phyloP scores from a whole-genome alignment of 2,797 vertebrate species.

The Crenichthys baileyi region DNA sequence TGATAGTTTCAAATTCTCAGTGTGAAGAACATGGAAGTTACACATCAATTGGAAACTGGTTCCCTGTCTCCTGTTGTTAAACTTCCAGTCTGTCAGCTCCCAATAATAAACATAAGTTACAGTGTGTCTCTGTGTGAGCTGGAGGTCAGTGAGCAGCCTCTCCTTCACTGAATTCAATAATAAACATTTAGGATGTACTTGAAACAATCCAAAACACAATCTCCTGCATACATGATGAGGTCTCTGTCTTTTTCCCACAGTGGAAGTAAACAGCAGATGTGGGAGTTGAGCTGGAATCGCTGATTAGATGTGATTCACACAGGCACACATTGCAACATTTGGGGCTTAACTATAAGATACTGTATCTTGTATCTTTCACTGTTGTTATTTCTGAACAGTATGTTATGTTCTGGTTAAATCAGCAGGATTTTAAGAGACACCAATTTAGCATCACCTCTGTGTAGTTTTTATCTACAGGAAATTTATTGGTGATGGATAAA shows the following conservation, averaged over 20 bases:
- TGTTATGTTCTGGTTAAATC: background rate
- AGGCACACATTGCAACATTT: background rate
- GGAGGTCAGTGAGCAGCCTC: constrained; percentile 50
- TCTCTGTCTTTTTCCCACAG: constrained; percentile 29
- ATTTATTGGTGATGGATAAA: background rate
- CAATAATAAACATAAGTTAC: constrained; percentile 52
- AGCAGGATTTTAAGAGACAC: background rate
- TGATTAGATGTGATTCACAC: constrained; percentile 10
- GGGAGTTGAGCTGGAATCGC: constrained; percentile 19
- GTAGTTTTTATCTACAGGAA: background rate
- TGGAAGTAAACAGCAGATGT: constrained; percentile 22
- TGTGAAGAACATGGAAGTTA: constrained; percentile 38
- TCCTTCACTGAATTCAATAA: constrained; percentile 33
- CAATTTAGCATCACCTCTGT: background rate
- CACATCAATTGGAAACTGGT: constrained; percentile 49
- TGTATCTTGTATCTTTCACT: background rate
- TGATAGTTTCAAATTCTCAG: background rate
- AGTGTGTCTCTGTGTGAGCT: constrained; percentile 28
- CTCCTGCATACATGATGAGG: constrained; percentile 16
- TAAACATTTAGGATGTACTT: constrained; percentile 41
- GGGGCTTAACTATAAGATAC: background rate
- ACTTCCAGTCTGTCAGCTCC: constrained; percentile 45
- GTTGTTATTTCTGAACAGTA: constrained; percentile 1
- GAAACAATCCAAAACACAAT: constrained; percentile 13
- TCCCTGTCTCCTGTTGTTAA: constrained; percentile 49